These are phyloP conservation scores for Oligia latruncula DNA, from an alignment of 2,888 invertebrate genomes.

Conservation along the genomic window DNA sequence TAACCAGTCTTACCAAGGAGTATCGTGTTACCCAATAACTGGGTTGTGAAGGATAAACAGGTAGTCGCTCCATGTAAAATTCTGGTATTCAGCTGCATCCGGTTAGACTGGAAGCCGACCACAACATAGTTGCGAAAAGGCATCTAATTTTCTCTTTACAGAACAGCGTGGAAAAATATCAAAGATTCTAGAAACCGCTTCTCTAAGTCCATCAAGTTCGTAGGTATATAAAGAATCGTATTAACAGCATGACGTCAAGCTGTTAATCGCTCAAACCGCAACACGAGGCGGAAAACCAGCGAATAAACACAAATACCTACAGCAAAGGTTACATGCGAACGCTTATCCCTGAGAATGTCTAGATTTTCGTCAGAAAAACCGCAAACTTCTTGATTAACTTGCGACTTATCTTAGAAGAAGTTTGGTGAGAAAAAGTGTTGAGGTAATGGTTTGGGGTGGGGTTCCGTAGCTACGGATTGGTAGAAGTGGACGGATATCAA, in stretches of 20 bases:
- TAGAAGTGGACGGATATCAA: no score
- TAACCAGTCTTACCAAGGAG: no score
- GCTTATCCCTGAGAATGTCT: constrained; percentile 21
- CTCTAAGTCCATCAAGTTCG: background rate
- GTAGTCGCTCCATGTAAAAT: no score
- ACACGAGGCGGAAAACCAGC: constrained; percentile 57
- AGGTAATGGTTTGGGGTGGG: background rate
- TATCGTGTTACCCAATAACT: no score
- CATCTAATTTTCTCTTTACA: background rate
- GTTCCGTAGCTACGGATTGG: background rate
- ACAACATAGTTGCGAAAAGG: no score
- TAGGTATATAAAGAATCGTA: constrained; percentile 4
- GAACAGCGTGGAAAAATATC: background rate
- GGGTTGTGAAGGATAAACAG: no score
- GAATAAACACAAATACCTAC: constrained; percentile 42
- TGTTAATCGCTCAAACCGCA: constrained; percentile 45
- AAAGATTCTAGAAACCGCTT: constrained; percentile 40
- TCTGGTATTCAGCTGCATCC: no score
- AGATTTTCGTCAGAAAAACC: constrained; percentile 50
- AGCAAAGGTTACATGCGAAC: constrained; percentile 38
- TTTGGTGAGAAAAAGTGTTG: constrained; percentile 5
- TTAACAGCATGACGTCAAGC: constrained; percentile 49
- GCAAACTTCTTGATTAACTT: constrained; percentile 40
- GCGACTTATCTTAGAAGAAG: constrained; percentile 36
- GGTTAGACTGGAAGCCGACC: no score